These are phyloP conservation scores for Drosophila teissieri DNA, from an alignment of 1,140 invertebrate species.

Conservation along the genomic window DNA sequence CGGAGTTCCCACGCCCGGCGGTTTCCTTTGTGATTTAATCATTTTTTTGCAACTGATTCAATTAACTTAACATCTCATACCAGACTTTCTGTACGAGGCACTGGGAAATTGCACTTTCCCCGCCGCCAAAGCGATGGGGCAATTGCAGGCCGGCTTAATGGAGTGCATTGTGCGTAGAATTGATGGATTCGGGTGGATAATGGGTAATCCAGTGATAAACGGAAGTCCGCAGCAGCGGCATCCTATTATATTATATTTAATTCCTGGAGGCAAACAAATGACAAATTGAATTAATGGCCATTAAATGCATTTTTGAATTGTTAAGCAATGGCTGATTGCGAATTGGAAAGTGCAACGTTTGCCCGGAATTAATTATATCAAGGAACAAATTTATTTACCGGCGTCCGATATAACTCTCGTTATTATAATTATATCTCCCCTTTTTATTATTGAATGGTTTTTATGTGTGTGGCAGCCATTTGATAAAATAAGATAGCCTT, in stretches of 20 bases:
- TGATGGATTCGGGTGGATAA: conserved; percentile 43
- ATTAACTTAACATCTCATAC: conserved; percentile 45
- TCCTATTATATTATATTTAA: conserved; percentile 69
- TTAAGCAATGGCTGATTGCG: not conserved
- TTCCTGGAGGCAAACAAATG: conserved; percentile 24
- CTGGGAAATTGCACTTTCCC: conserved; percentile 7
- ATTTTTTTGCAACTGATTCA: conserved; percentile 70
- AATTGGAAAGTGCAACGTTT: conserved; percentile 14
- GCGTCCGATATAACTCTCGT: conserved; percentile 6
- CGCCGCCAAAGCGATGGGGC: conserved; percentile 23
- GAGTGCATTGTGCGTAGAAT: conserved; percentile 62
- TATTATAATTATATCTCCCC: no score
- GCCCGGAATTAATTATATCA: conserved; percentile 4
- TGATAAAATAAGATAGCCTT: not conserved
- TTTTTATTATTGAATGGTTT: not conserved
- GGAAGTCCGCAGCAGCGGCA: conserved; percentile 59
- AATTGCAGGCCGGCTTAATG: conserved; percentile 44
- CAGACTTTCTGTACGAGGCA: conserved; percentile 31
- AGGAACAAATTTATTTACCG: conserved; percentile 10
- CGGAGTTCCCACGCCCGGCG: conserved; percentile 60
- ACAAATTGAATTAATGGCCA: conserved; percentile 35
- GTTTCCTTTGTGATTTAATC: conserved; percentile 63
- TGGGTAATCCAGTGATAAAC: conserved; percentile 55
- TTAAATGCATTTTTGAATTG: conserved; percentile 16
- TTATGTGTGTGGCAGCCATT: not conserved